Evolutionary conservation across 2,888 invertebrate species (phyloP).

Genomic region (Acheta domesticus): DNA sequence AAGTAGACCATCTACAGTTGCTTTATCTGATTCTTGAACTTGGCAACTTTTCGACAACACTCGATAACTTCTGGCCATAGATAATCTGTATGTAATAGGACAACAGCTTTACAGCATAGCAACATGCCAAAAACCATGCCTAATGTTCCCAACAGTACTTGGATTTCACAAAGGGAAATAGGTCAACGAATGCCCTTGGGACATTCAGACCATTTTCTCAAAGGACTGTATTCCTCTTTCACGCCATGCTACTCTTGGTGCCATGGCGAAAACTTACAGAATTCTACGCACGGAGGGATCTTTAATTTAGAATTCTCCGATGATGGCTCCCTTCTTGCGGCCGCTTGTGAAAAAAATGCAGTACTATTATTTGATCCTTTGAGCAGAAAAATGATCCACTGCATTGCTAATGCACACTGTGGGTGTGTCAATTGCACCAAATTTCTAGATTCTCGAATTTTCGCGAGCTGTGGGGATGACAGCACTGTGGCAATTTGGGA

Average conservation of each 20-base stretch:
- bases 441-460: conserved; percentile 80
- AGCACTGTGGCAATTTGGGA: conserved; percentile 92
- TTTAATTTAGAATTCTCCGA: conserved; percentile 88
- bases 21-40: no score
- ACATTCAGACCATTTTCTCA: conserved; percentile 60
- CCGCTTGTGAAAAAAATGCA: conserved; percentile 87
- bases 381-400: conserved; percentile 68
- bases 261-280: conserved; percentile 51
- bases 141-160: conserved; percentile 53
- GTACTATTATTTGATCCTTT: conserved; percentile 84
- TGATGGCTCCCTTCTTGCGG: conserved; percentile 77
- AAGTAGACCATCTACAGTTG: no score
- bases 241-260: conserved; percentile 66
- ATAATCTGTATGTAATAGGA: no score
- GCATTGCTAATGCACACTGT: conserved; percentile 76
- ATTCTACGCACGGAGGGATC: conserved; percentile 67
- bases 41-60: no score
- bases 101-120: not conserved
- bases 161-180: conserved; percentile 60
- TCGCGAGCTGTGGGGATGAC: conserved; percentile 93
- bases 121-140: conserved; percentile 19
- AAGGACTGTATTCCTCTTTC: conserved; percentile 65
- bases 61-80: no score
- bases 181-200: conserved; percentile 59
- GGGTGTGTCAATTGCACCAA: conserved; percentile 93